These are phyloP conservation scores for Sitobion miscanthi DNA, from an alignment of 1,140 invertebrate genomes.

Conservation along the genomic window DNA sequence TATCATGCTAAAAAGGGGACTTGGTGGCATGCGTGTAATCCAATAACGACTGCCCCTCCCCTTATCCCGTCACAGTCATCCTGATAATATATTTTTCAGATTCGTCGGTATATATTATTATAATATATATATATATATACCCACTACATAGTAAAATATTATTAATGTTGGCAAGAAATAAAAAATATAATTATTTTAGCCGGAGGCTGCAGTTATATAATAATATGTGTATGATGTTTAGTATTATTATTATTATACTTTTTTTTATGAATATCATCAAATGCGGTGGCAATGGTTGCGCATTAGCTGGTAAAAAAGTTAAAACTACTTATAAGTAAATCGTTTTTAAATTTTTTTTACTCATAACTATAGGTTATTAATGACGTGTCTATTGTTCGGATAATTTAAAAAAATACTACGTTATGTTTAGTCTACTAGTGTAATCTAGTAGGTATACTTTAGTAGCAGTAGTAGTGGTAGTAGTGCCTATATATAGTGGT, in stretches of 20 bases:
- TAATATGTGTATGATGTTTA: not conserved
- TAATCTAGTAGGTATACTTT: too few species aligned
- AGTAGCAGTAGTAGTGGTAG: not conserved
- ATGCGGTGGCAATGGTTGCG: too few species aligned
- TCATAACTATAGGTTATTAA: too few species aligned
- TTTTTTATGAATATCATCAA: not conserved
- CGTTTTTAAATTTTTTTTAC: too few species aligned
- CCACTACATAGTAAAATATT: not conserved
- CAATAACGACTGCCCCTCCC: constrained; percentile 8
- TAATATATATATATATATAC: not conserved
- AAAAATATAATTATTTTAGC: not conserved
- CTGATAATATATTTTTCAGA: not conserved
- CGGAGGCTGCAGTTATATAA: too few species aligned
- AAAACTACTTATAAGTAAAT: too few species aligned
- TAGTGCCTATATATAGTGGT: not conserved
- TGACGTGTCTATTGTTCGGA: too few species aligned
- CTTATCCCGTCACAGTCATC: not conserved
- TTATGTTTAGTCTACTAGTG: too few species aligned
- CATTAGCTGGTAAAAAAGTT: too few species aligned
- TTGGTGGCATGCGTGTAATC: not conserved
- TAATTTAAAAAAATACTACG: too few species aligned
- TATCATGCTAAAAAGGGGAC: constrained; percentile 15
- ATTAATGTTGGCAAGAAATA: not conserved
- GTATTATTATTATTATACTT: not conserved
- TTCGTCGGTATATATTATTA: not conserved